Conservation (phyloP, 2,797 vertebrate species). For the Arnoldichthys spilopterus region DNA sequence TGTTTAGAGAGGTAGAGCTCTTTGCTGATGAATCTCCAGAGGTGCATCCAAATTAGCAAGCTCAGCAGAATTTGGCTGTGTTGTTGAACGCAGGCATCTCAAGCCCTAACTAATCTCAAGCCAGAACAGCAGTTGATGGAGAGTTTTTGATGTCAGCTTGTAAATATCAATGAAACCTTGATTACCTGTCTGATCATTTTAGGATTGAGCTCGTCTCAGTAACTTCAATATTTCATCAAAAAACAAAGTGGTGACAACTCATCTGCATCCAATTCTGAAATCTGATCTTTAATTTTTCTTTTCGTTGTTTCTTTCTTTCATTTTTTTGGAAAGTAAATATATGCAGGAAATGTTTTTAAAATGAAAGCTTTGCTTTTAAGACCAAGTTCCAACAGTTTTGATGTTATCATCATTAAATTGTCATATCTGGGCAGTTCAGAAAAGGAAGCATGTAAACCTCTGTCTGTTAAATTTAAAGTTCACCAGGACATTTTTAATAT, state of each 20-base stretch:
- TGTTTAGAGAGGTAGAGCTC: not conserved
- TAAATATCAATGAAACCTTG: not conserved
- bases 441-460: not conserved
- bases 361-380: not conserved
- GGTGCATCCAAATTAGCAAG: not conserved
- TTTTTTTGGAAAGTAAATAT: not conserved
- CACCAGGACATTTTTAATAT: too few relatives aligned
- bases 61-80: not conserved
- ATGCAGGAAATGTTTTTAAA: not conserved
- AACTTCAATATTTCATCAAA: not conserved
- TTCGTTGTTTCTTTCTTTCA: too few relatives aligned
- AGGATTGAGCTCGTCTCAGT: not conserved
- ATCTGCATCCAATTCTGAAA: not conserved
- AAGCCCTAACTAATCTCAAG: not conserved
- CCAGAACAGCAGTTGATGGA: not conserved
- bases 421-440: too few relatives aligned
- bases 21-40: not conserved
- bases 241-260: not conserved
- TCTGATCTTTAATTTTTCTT: too few relatives aligned
- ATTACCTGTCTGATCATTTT: not conserved
- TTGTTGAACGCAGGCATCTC: not conserved
- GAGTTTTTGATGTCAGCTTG: not conserved
- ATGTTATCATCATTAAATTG: not conserved
- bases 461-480: too few relatives aligned
- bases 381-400: not conserved